A percentile compares a stretch with the other conserved stretches of the same genome.
phyloP scores from a whole-genome alignment of 2,113 vertebrate species.

The Callipepla squamata region DNA sequence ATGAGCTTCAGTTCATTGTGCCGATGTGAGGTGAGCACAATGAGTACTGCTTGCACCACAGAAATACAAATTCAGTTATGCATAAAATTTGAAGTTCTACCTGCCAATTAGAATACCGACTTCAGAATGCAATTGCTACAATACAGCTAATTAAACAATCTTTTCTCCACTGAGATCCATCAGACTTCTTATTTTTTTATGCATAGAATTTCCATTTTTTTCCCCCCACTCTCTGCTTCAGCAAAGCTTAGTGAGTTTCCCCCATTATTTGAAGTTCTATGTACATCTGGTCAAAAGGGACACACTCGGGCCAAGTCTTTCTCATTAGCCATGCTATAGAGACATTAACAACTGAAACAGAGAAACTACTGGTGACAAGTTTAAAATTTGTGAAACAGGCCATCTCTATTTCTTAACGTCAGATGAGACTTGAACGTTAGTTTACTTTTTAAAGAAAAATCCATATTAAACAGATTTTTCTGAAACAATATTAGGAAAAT shows the following conservation, averaged over 20 bases:
- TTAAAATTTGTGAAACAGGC: background rate
- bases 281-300: background rate
- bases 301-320: background rate
- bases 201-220: slow-evolving; percentile 2
- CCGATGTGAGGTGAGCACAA: background rate
- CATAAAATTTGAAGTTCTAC: background rate
- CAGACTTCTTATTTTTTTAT: background rate
- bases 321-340: background rate
- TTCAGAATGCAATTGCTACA: slow-evolving; percentile 11
- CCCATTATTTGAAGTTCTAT: background rate
- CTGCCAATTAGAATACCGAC: background rate
- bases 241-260: background rate
- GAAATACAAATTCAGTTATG: background rate
- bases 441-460: background rate
- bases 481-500: background rate
- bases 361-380: background rate
- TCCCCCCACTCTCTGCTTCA: background rate
- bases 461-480: background rate
- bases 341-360: background rate
- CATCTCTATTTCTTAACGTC: background rate
- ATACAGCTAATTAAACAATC: slow-evolving; percentile 28
- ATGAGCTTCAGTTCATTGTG: background rate
- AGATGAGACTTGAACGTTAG: background rate
- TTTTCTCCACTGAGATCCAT: background rate
- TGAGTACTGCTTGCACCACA: background rate